Conservation (phyloP, 2,113 vertebrate genomes). For the Thalassoma bifasciatum region DNA sequence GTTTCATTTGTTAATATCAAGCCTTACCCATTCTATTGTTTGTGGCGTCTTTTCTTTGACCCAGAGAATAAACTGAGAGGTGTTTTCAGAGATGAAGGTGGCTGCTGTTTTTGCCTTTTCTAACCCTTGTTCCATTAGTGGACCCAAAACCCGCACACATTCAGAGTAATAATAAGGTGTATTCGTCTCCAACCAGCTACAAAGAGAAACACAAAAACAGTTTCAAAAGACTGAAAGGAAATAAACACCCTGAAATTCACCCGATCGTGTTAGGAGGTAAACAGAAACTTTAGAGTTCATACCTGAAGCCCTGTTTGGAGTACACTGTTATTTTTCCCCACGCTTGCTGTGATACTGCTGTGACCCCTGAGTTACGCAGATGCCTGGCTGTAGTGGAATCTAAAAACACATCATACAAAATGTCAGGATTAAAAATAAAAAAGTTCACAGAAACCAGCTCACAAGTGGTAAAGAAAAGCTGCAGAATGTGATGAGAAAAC, state of each 20-base stretch:
- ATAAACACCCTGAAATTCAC: neutral
- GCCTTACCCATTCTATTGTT: conserved; percentile 86
- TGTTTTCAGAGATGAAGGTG: conserved; percentile 70
- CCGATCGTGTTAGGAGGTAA: neutral
- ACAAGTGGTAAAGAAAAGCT: neutral
- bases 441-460: neutral
- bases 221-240: neutral
- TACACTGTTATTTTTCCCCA: conserved; percentile 84
- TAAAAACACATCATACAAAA: conserved; percentile 15
- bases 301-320: conserved; percentile 88
- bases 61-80: conserved; percentile 79
- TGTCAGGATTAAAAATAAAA: neutral
- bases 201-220: conserved; percentile 8
- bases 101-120: conserved; percentile 64
- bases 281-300: conserved; percentile 10
- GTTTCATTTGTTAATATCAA: neutral
- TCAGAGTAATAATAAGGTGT: conserved; percentile 83
- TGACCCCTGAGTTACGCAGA: conserved; percentile 85
- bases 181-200: conserved; percentile 89
- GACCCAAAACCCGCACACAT: conserved; percentile 72
- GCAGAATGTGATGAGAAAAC: rapidly evolving
- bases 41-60: conserved; percentile 76
- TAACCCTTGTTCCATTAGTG: conserved; percentile 82
- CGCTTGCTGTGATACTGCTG: conserved; percentile 82
- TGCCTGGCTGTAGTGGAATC: conserved; percentile 78